These are phyloP conservation scores for Columba janthina DNA, from an alignment of 2,113 vertebrate genomes.

Conservation along the genomic window DNA sequence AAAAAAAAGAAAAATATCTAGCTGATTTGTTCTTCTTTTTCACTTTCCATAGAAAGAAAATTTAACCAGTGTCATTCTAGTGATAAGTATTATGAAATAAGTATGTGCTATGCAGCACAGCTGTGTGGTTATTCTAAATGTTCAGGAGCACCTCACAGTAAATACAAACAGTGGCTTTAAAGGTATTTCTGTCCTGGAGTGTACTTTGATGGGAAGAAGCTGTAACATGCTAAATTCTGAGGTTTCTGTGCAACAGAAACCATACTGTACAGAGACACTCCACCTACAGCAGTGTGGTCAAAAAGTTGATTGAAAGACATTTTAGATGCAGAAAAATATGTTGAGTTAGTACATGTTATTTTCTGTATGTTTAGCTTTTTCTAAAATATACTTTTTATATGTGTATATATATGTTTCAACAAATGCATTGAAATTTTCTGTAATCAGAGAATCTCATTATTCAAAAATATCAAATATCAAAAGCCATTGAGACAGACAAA, in stretches of 20 bases:
- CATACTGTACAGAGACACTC: conserved; percentile 60
- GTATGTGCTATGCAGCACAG: conserved; percentile 38
- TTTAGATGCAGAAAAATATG: conserved; percentile 56
- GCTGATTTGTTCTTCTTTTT: conserved; percentile 21
- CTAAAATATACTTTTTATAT: not conserved
- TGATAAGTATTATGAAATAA: conserved; percentile 52
- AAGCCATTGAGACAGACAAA: not conserved
- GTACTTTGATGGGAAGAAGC: conserved; percentile 65
- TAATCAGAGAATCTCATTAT: not conserved
- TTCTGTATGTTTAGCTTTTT: conserved; percentile 36
- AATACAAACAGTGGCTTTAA: conserved; percentile 65
- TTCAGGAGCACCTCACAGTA: conserved; percentile 53
- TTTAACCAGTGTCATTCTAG: conserved; percentile 21
- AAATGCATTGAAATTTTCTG: not conserved
- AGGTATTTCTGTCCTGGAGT: conserved; percentile 63
- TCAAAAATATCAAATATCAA: not conserved
- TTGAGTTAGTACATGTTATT: conserved; percentile 31
- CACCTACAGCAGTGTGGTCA: conserved; percentile 65
- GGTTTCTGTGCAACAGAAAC: conserved; percentile 71
- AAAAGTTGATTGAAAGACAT: conserved; percentile 65
- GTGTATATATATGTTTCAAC: not conserved
- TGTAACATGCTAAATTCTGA: conserved; percentile 69
- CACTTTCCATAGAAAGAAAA: conserved; percentile 49
- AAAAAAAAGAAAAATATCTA: not conserved
- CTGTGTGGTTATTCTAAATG: conserved; percentile 52